Percentiles rank a stretch among this genome's conserved stretches.
These are phyloP conservation scores for Ophthalmotilapia sp. DNA, from an alignment of 2,113 vertebrate species.

Conservation along the genomic window DNA sequence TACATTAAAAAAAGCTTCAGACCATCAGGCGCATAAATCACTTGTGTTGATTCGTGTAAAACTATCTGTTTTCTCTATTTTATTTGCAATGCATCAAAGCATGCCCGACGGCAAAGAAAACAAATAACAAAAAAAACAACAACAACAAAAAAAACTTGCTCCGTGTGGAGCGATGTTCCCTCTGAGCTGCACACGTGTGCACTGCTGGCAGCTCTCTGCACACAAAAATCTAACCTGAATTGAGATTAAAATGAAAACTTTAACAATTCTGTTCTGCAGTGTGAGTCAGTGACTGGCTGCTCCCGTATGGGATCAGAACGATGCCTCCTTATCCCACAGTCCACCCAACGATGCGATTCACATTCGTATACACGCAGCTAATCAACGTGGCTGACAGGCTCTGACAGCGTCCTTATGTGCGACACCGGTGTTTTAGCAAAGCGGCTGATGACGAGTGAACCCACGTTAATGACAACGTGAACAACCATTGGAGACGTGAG, in stretches of 20 bases:
- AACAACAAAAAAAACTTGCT: neutral
- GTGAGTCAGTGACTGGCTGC: rapidly evolving
- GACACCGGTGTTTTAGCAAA: neutral
- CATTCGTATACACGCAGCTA: rapidly evolving
- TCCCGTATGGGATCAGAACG: rapidly evolving
- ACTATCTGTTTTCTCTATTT: neutral
- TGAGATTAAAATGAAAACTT: rapidly evolving
- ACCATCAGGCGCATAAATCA: neutral
- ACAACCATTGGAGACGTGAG: no score
- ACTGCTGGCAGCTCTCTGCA: rapidly evolving
- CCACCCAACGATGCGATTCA: rapidly evolving
- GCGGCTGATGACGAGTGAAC: rapidly evolving
- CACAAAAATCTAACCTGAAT: neutral
- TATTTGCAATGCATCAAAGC: rapidly evolving
- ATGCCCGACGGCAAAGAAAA: neutral
- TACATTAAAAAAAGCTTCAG: neutral
- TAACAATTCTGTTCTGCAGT: rapidly evolving
- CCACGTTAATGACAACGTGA: neutral
- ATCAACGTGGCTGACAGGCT: rapidly evolving
- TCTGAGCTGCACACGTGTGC: rapidly evolving
- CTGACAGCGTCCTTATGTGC: rapidly evolving
- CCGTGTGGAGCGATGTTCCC: rapidly evolving
- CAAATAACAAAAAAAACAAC: rapidly evolving
- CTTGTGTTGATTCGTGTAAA: neutral
- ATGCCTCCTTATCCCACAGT: rapidly evolving